Conservation (phyloP, 92 coral and sea anemone species). For the Palythoa caribaeorum region DNA sequence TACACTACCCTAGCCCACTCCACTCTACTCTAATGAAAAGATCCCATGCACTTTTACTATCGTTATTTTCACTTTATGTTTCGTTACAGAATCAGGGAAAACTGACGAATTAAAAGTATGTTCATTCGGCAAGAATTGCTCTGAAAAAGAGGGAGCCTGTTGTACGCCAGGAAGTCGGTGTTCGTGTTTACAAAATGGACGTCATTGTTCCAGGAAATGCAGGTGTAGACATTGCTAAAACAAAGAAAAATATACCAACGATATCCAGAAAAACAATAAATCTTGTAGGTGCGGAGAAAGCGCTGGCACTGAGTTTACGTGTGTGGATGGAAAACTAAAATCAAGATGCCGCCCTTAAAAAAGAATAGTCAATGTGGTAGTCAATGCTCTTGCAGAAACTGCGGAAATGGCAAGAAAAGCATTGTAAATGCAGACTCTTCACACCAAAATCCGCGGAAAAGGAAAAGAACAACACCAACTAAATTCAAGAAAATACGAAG, state of each 20-base stretch:
- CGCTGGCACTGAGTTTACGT: too few relatives aligned
- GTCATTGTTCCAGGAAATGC: background rate
- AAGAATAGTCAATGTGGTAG: too few relatives aligned
- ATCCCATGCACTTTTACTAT: background rate
- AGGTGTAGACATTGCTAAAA: slow-evolving; percentile 4
- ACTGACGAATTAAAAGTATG: background rate
- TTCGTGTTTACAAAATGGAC: background rate
- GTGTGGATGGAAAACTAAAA: too few relatives aligned
- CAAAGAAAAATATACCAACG: background rate
- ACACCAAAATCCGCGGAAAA: background rate
- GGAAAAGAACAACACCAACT: slow-evolving; percentile 10
- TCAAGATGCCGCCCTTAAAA: too few relatives aligned
- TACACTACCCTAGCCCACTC: too few relatives aligned
- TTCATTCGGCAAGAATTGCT: background rate
- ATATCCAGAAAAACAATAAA: too few relatives aligned
- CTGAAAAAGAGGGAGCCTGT: background rate
- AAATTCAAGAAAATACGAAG: background rate
- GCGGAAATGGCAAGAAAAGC: background rate
- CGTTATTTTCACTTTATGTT: background rate
- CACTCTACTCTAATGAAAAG: background rate
- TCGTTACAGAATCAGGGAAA: background rate
- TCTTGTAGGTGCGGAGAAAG: too few relatives aligned
- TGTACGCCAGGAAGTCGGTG: background rate
- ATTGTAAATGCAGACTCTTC: background rate
- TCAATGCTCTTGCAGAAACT: too few relatives aligned